Percentiles rank a stretch among this genome's conserved stretches.
Conservation (phyloP, 2,797 vertebrate species). For the Paedocypris micromegethes region DNA sequence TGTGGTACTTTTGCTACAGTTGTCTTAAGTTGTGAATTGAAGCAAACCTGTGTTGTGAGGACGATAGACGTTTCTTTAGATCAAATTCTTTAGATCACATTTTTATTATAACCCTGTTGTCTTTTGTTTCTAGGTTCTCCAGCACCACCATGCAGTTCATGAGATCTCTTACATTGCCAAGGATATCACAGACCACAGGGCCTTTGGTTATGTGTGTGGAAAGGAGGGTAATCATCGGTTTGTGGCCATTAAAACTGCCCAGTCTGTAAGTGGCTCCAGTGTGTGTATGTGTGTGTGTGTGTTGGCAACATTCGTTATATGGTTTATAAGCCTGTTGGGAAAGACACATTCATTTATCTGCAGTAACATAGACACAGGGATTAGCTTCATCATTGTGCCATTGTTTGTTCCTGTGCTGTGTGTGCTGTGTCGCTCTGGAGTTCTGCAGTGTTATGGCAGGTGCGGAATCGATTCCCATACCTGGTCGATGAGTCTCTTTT, state of each 20-base stretch:
- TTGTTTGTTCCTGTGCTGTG: conserved; percentile 18
- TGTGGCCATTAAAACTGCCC: conserved; percentile 95
- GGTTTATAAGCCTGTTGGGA: too few species aligned
- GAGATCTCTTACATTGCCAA: conserved; percentile 99
- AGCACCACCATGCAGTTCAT: conserved; percentile 96
- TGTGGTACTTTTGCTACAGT: too few species aligned
- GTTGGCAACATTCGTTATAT: too few species aligned
- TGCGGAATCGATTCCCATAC: conserved; percentile 67
- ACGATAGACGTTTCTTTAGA: too few species aligned
- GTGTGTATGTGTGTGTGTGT: conserved; percentile 32
- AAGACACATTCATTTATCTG: too few species aligned
- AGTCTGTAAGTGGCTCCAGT: conserved; percentile 80
- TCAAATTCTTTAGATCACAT: too few species aligned
- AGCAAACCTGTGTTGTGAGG: too few species aligned
- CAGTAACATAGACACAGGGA: too few species aligned
- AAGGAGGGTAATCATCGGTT: conserved; percentile 98
- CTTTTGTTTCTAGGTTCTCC: conserved; percentile 74
- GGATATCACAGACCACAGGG: conserved; percentile 97
- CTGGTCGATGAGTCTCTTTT: conserved; percentile 67
- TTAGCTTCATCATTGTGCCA: too few species aligned
- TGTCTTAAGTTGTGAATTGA: too few species aligned
- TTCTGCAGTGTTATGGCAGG: conserved; percentile 5
- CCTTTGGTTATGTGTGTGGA: conserved; percentile 95
- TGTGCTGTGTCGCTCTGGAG: conserved; percentile 10
- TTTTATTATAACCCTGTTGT: not conserved